Percentiles rank a stretch among this genome's conserved stretches.
Evolutionary conservation across 2,888 invertebrate genomes (phyloP).

Genomic region (Coelinius sp.): DNA sequence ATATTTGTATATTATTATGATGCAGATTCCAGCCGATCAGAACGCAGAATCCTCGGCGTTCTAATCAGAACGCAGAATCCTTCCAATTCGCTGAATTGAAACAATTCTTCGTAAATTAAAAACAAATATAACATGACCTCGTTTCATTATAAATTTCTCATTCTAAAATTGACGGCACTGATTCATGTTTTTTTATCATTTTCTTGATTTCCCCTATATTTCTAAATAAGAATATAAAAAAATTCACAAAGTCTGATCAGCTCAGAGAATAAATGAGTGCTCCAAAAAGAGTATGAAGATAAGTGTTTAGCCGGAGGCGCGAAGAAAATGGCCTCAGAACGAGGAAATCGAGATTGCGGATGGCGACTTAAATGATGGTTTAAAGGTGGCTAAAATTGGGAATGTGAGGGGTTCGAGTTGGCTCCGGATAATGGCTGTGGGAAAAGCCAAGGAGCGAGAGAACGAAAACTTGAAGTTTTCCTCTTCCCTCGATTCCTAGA

Average conservation of each 20-base stretch:
- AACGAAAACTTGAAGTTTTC: constrained; percentile 55
- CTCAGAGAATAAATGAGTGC: not conserved
- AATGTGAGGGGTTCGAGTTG: constrained; percentile 46
- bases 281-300: not conserved
- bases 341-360: constrained; percentile 54
- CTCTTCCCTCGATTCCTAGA: constrained; percentile 59
- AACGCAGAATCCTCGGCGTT: too few relatives aligned
- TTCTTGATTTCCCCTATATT: too few relatives aligned
- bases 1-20: too few relatives aligned
- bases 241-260: not conserved
- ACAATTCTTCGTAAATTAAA: too few relatives aligned
- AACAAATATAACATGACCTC: too few relatives aligned
- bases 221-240: too few relatives aligned
- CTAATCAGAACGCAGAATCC: too few relatives aligned
- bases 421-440: constrained; percentile 65
- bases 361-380: constrained; percentile 62
- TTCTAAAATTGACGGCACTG: too few relatives aligned
- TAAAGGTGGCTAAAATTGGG: constrained; percentile 45
- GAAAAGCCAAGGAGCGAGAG: constrained; percentile 59
- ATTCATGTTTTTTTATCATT: too few relatives aligned
- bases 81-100: too few relatives aligned
- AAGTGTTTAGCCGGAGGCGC: constrained; percentile 38
- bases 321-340: constrained; percentile 45
- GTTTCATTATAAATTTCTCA: too few relatives aligned
- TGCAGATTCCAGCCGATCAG: too few relatives aligned